Evolutionary conservation across 2,797 vertebrate genomes (phyloP), one percentile per base, ranked within the genome.

Genomic region (Carduelis carduelis): DNA sequence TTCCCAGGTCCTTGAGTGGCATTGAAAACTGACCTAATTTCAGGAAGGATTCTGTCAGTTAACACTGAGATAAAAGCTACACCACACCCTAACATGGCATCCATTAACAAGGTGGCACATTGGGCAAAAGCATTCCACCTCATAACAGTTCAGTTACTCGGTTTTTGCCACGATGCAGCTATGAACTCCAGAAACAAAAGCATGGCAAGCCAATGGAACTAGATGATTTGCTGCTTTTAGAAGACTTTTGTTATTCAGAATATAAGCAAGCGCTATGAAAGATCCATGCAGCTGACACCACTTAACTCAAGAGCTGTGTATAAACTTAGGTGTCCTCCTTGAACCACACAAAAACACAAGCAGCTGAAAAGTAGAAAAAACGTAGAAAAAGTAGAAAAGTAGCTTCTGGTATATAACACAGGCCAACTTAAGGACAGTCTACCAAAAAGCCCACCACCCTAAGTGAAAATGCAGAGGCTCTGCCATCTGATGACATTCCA

Each of bases 381-480:
- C n/a, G n/a, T n/a, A n/a, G n/a, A n/a, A n/a, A n/a, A n/a, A n/a
- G n/a, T n/a, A n/a, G n/a, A n/a, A 77, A 70, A 70, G 21, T 3
- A 63, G 53, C 2, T 28, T 61, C 12, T 43, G 37, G 21, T 59
- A 28, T 2, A 2, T 22, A 60, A 68, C 23, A 83, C 49, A 66
- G 23, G 30, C 16, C 56, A 64, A 64, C 37, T 81, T 92, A 18
- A 70, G 74, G 28, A 27, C 41, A 71, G 18, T 7, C 5, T 55
- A 69, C 23, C 50, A 65, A 61, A 87, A 87, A 69, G 21, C 34
- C 34, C 21, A 69, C 23, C 28, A 46, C 9, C 2, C 1, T 8
- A 76, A 87, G 41, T 39, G 61, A 92, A 92, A 93, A 87, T 59
- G 9, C 35, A 84, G 39, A 69, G 44, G 4, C 49, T 90, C 47